Evolutionary conservation across 2,113 vertebrate genomes (phyloP).

Genomic region (Chloebia gouldiae): DNA sequence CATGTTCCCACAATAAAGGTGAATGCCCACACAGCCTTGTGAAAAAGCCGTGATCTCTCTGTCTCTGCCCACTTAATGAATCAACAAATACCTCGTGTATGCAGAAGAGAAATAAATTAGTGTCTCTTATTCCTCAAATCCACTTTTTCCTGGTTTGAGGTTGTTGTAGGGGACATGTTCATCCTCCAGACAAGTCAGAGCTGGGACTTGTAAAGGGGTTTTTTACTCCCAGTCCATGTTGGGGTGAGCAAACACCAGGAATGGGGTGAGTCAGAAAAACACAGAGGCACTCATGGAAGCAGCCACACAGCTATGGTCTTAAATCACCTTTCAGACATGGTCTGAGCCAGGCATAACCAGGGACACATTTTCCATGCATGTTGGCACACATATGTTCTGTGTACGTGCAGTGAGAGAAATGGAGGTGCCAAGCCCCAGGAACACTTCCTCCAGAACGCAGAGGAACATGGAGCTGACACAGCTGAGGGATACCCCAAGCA

Average conservation of each 20-base stretch:
- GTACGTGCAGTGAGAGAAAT: not conserved
- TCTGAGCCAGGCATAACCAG: not conserved
- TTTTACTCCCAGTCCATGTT: not conserved
- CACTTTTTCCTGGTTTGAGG: not conserved
- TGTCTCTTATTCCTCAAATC: not conserved
- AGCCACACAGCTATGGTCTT: not conserved
- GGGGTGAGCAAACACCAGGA: not conserved
- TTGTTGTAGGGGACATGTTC: not conserved
- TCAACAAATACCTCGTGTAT: not conserved
- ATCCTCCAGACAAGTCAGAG: not conserved
- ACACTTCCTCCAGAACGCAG: not conserved
- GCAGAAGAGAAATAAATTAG: not conserved
- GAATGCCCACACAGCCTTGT: not conserved
- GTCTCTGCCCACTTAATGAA: not conserved
- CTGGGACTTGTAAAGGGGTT: not conserved
- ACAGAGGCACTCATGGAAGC: not conserved
- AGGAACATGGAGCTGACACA: not conserved
- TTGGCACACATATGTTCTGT: not conserved
- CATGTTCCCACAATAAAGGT: slow-evolving; percentile 33
- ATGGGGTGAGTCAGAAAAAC: not conserved
- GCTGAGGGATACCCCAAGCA: not conserved
- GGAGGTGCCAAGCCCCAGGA: not conserved
- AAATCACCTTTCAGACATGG: not conserved
- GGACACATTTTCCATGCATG: not conserved
- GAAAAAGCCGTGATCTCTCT: not conserved